Evolutionary conservation across 2,113 vertebrate genomes (phyloP).

Genomic region (Cheirogaleus medius): DNA sequence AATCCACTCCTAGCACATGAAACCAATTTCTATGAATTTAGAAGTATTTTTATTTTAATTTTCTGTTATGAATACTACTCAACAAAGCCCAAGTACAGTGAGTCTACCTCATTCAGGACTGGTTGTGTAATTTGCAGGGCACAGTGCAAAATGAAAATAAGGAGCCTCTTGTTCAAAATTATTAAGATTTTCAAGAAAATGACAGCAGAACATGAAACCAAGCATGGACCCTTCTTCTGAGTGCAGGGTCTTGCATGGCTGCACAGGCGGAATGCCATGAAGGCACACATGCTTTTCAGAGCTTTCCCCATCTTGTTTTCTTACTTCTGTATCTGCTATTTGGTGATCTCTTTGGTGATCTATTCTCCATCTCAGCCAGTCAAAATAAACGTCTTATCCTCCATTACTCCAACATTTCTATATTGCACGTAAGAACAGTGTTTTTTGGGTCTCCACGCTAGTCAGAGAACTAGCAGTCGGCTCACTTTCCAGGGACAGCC

Average conservation of each 20-base stretch:
- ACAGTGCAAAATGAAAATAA: not conserved
- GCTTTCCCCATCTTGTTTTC: not conserved
- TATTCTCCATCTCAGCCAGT: too few relatives aligned
- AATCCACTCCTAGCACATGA: not conserved
- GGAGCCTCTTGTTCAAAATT: not conserved
- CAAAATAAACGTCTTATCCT: not conserved
- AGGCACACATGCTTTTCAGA: not conserved
- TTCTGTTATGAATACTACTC: not conserved
- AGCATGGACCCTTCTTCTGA: not conserved
- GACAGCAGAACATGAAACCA: not conserved
- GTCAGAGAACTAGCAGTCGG: not conserved
- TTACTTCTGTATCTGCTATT: not conserved
- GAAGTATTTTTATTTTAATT: not conserved
- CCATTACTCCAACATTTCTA: not conserved
- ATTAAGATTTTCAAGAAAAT: not conserved
- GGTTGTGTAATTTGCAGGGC: not conserved
- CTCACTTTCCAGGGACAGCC: not conserved
- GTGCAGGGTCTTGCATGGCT: too few relatives aligned
- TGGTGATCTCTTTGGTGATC: not conserved
- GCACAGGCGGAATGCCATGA: not conserved
- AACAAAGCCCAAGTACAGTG: not conserved
- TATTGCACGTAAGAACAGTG: not conserved
- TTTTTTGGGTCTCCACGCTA: not conserved
- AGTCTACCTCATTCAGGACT: not conserved
- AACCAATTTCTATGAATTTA: not conserved